phyloP scores from a whole-genome alignment of 2,113 vertebrate species.

The Diadophis punctatus region DNA sequence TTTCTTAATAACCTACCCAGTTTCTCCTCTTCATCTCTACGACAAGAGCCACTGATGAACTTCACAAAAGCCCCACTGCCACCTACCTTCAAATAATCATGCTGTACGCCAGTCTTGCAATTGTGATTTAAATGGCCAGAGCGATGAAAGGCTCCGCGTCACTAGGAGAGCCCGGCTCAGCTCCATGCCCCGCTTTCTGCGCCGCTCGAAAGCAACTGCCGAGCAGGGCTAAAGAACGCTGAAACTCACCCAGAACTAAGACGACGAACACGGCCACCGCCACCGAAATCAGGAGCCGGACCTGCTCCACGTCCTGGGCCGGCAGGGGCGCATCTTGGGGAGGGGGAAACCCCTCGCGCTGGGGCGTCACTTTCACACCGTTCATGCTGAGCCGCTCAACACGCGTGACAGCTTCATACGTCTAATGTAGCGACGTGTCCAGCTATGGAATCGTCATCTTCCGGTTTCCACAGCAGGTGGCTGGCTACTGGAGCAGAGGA shows the following conservation, averaged over 20 bases:
- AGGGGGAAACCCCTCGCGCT: slow-evolving; percentile 19
- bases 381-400: not conserved
- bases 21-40: not conserved
- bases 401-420: not conserved
- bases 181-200: not conserved
- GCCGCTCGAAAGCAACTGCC: not conserved
- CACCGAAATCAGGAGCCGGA: slow-evolving; percentile 53
- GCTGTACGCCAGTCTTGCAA: not conserved
- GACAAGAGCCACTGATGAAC: not conserved
- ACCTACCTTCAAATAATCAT: not conserved
- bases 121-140: not conserved
- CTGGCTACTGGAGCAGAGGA: not conserved
- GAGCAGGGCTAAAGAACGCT: not conserved
- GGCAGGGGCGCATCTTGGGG: slow-evolving; percentile 54
- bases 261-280: slow-evolving; percentile 50
- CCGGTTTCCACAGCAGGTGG: not conserved
- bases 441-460: not conserved
- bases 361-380: not conserved
- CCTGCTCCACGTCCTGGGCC: slow-evolving; percentile 50
- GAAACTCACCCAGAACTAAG: slow-evolving; percentile 45
- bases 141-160: not conserved
- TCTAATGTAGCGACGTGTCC: slow-evolving; percentile 21
- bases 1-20: not conserved
- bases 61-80: not conserved
- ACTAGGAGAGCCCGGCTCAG: not conserved